A percentile compares a stretch with the other conserved stretches of the same genome.
Evolutionary conservation across 2,113 vertebrate genomes (phyloP).

Genomic region (Hassar affinis): DNA sequence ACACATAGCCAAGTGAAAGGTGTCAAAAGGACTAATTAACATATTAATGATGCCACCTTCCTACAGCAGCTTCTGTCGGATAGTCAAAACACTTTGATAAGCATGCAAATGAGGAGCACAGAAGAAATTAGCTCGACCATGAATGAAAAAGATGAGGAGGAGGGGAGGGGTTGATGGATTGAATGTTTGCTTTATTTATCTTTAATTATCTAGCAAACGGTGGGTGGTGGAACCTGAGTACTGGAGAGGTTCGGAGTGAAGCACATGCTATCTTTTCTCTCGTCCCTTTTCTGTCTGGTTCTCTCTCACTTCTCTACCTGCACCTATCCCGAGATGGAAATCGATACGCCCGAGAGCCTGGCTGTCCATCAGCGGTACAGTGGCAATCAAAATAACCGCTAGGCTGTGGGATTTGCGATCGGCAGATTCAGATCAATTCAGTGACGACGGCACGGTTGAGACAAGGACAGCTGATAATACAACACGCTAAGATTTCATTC

Average conservation of each 20-base stretch:
- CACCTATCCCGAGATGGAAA: slow-evolving; percentile 44
- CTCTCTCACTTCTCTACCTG: slow-evolving; percentile 11
- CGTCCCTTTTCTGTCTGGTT: slow-evolving; percentile 31
- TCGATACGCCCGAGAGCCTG: slow-evolving; percentile 45
- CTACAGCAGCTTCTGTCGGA: slow-evolving; percentile 73
- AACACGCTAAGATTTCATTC: slow-evolving; percentile 56
- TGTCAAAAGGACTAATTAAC: slow-evolving; percentile 73
- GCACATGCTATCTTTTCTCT: slow-evolving; percentile 39
- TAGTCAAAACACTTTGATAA: slow-evolving; percentile 81
- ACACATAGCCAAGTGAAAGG: slow-evolving; percentile 58
- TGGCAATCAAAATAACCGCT: slow-evolving; percentile 44
- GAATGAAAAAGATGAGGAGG: slow-evolving; percentile 34
- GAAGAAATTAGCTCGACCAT: slow-evolving; percentile 73
- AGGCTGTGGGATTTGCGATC: slow-evolving; percentile 36
- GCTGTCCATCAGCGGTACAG: slow-evolving; percentile 50
- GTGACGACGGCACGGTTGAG: slow-evolving; percentile 58
- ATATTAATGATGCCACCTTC: slow-evolving; percentile 82
- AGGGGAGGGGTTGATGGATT: slow-evolving; percentile 60
- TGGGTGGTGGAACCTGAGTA: slow-evolving; percentile 41
- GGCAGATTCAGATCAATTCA: slow-evolving; percentile 40
- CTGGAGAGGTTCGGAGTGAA: slow-evolving; percentile 31
- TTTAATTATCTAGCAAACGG: slow-evolving; percentile 68
- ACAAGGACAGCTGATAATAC: slow-evolving; percentile 66
- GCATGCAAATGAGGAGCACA: slow-evolving; percentile 77
- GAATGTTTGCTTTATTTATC: slow-evolving; percentile 67